A percentile compares a stretch with the other conserved stretches of the same genome.
Evolutionary conservation across 2,888 invertebrate species (phyloP).

Genomic region (Lacanobia oleracea): DNA sequence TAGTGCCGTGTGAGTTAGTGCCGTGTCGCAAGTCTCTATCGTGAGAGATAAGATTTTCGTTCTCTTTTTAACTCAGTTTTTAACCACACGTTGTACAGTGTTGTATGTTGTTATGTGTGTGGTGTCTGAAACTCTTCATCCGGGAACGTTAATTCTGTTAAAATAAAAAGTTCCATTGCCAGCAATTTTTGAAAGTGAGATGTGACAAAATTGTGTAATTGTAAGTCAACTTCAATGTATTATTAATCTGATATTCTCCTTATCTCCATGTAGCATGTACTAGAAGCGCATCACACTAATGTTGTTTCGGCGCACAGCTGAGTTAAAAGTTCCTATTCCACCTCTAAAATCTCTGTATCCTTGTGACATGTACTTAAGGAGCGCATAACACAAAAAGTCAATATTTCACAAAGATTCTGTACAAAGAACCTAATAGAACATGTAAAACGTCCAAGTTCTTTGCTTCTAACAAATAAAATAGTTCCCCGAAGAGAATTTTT

Average conservation of each 20-base stretch:
- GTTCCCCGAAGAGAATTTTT: slow-evolving; percentile 53
- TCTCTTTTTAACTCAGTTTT: background rate
- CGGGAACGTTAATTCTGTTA: background rate
- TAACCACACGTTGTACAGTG: background rate
- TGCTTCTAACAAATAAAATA: slow-evolving; percentile 56
- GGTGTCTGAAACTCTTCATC: background rate
- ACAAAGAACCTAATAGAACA: slow-evolving; percentile 40
- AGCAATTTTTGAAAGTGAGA: background rate
- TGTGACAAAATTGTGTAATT: background rate
- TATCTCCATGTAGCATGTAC: background rate
- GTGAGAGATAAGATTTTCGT: background rate
- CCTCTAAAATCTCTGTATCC: too few species aligned
- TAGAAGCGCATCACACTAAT: background rate
- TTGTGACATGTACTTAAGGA: background rate
- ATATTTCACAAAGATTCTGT: slow-evolving; percentile 32
- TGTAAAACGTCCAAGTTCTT: slow-evolving; percentile 41
- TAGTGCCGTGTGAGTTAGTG: background rate
- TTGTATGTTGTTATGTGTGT: background rate
- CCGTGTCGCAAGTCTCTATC: background rate
- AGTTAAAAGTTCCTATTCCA: too few species aligned
- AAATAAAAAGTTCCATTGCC: background rate
- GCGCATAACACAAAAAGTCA: background rate
- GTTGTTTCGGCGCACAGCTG: background rate
- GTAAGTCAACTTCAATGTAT: background rate
- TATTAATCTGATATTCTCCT: background rate